phyloP scores from a whole-genome alignment of 2,888 invertebrate species.

The Lycia hirtaria region DNA sequence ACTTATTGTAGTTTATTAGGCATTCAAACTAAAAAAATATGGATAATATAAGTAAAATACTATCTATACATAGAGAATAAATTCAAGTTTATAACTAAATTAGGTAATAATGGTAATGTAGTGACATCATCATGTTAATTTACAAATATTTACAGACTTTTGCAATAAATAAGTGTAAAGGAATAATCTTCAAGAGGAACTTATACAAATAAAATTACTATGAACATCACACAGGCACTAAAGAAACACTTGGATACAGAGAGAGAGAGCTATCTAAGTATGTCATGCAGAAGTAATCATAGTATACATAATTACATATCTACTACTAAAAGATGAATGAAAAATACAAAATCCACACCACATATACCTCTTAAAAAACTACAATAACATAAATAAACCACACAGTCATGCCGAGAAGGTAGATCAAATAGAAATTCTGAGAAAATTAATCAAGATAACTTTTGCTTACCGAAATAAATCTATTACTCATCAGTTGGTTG shows the following conservation, averaged over 20 bases:
- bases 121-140: too few relatives aligned
- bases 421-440: slow-evolving; percentile 19
- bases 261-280: neutral
- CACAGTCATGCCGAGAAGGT: slow-evolving; percentile 8
- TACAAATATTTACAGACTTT: too few relatives aligned
- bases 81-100: too few relatives aligned
- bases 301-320: neutral
- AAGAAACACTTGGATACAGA: too few relatives aligned
- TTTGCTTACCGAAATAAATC: slow-evolving; percentile 20
- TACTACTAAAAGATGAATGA: neutral
- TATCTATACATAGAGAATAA: too few relatives aligned
- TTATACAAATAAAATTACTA: too few relatives aligned
- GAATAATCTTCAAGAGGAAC: neutral
- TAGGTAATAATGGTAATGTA: too few relatives aligned
- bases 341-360: neutral
- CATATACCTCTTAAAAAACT: neutral
- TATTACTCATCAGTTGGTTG: slow-evolving; percentile 33
- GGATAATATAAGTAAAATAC: too few relatives aligned
- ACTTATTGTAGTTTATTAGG: too few relatives aligned
- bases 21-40: too few relatives aligned
- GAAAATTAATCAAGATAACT: slow-evolving; percentile 14
- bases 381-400: slow-evolving; percentile 2
- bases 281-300: neutral
- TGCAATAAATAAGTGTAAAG: too few relatives aligned
- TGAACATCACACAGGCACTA: too few relatives aligned